Conservation (phyloP, 2,113 vertebrate species). For the Pterocles orientalis region DNA sequence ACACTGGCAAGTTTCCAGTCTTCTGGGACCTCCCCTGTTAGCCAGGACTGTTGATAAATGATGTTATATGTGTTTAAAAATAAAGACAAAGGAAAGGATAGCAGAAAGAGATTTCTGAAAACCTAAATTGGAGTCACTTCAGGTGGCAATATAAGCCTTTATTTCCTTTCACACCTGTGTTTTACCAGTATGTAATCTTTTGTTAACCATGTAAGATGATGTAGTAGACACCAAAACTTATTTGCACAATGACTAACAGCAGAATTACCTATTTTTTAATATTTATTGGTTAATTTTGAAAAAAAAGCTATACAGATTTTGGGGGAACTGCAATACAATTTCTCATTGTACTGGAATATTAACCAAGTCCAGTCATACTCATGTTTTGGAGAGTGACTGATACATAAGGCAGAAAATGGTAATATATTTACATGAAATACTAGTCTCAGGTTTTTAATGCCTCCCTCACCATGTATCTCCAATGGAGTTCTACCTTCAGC, state of each 20-base stretch:
- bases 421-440: background rate
- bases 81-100: too few relatives aligned
- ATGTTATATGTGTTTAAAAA: too few relatives aligned
- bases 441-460: background rate
- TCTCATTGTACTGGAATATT: background rate
- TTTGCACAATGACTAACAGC: background rate
- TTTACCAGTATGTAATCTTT: background rate
- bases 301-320: background rate
- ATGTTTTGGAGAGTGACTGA: background rate
- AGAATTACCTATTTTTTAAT: background rate
- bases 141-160: background rate
- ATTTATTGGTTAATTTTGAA: background rate
- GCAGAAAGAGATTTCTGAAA: too few relatives aligned
- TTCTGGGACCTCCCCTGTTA: too few relatives aligned
- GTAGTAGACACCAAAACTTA: background rate
- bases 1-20: too few relatives aligned
- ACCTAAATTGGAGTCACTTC: too few relatives aligned
- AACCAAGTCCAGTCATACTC: background rate
- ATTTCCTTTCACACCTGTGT: background rate
- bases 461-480: background rate
- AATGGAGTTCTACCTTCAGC: background rate
- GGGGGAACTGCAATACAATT: background rate
- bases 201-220: background rate
- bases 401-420: background rate
- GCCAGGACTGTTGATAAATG: too few relatives aligned